These are phyloP conservation scores for Tolypeutes matacus DNA, from an alignment of 2,797 vertebrate genomes.

Conservation along the genomic window DNA sequence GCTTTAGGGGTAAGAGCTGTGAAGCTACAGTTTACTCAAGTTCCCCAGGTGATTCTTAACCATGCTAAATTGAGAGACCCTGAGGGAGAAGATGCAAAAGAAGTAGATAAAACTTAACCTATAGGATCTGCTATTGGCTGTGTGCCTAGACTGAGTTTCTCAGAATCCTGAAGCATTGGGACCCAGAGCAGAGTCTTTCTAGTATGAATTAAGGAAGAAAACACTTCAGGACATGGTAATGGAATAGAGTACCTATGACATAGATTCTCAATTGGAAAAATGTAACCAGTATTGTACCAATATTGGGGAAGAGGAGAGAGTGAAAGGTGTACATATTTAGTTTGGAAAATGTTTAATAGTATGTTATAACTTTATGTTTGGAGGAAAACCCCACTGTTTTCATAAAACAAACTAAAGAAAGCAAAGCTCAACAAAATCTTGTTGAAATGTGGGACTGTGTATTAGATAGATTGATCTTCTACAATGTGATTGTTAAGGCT, in stretches of 20 bases:
- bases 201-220: background rate
- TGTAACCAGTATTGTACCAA: background rate
- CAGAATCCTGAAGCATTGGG: background rate
- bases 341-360: background rate
- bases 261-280: slow-evolving; percentile 10
- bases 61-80: background rate
- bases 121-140: background rate
- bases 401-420: background rate
- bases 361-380: background rate
- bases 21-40: background rate
- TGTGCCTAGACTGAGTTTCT: background rate
- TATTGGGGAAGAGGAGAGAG: background rate
- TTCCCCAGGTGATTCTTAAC: background rate
- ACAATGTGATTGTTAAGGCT: background rate
- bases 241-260: background rate
- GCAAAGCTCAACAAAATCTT: slow-evolving; percentile 14
- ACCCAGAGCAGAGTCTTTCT: background rate
- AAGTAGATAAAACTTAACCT: background rate
- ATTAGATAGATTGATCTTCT: background rate
- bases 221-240: background rate
- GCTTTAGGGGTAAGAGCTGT: background rate
- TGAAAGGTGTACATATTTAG: background rate
- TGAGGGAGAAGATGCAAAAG: background rate
- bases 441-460: background rate
- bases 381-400: background rate